These are phyloP conservation scores for Lutjanus campechanus DNA, from an alignment of 2,797 vertebrate genomes.

Conservation along the genomic window DNA sequence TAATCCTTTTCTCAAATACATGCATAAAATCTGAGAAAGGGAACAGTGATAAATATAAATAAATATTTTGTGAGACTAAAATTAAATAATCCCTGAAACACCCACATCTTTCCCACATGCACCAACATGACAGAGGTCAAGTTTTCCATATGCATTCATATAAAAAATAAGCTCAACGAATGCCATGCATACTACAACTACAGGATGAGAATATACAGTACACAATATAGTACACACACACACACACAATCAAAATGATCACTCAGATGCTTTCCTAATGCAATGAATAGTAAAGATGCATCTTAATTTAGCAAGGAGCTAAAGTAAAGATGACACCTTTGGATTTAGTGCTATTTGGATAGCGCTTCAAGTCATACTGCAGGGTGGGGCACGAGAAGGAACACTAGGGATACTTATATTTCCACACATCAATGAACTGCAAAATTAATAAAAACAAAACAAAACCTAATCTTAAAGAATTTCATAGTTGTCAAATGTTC, in stretches of 20 bases:
- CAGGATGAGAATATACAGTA: constrained; percentile 23
- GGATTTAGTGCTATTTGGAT: constrained; percentile 17
- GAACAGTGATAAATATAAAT: not conserved
- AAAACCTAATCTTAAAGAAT: not conserved
- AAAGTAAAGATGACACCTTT: not conserved
- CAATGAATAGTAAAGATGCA: not conserved
- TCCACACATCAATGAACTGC: constrained; percentile 11
- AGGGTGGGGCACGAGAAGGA: constrained; percentile 15
- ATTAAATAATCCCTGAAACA: constrained; percentile 28
- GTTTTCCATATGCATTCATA: constrained; percentile 6
- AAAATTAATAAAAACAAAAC: not conserved
- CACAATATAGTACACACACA: not conserved
- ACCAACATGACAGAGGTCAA: constrained; percentile 2
- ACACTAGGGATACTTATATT: constrained; percentile 8
- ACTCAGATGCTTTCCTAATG: not conserved
- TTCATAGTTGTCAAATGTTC: constrained; percentile 22
- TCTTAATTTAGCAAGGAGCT: not conserved
- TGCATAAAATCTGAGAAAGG: not conserved
- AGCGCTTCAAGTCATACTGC: constrained; percentile 22
- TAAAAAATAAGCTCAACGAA: not conserved
- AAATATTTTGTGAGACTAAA: not conserved
- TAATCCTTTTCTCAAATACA: constrained; percentile 7
- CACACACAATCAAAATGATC: constrained; percentile 14
- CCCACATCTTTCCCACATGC: constrained; percentile 38
- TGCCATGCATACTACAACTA: constrained; percentile 56